Evolutionary conservation across 2,888 invertebrate species (phyloP).

Genomic region (Drosophila neoperkinsi): DNA sequence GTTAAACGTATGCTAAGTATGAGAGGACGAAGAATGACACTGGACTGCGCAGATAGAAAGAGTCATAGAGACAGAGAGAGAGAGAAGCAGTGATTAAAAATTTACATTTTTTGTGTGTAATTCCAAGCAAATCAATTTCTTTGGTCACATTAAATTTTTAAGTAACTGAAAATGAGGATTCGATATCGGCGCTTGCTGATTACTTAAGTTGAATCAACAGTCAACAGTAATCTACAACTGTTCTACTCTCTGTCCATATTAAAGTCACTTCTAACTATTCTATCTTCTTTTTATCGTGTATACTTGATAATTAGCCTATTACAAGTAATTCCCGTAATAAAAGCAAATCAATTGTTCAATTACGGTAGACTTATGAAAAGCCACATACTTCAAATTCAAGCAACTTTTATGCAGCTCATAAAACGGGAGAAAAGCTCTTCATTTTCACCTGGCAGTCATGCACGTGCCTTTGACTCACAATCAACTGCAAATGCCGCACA

Average conservation of each 20-base stretch:
- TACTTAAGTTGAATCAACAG: background rate
- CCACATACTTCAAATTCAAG: conserved; percentile 4
- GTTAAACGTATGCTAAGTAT: conserved; percentile 67
- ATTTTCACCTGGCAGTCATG: conserved; percentile 47
- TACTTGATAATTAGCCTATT: background rate
- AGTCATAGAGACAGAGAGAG: background rate
- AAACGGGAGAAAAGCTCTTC: conserved; percentile 22
- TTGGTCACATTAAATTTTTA: background rate
- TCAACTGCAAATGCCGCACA: background rate
- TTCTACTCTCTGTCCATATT: background rate
- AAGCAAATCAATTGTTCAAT: background rate
- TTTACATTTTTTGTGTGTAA: background rate
- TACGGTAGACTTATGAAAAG: background rate
- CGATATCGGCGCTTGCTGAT: background rate
- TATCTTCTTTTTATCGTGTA: background rate
- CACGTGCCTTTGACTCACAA: conserved; percentile 33
- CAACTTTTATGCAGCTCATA: conserved; percentile 25
- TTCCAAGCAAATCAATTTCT: background rate
- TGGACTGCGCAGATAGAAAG: background rate
- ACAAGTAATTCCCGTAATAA: background rate
- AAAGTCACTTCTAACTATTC: background rate
- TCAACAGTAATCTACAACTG: background rate
- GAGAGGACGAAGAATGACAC: conserved; percentile 5
- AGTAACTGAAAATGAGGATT: background rate
- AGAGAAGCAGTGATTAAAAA: background rate